Percentiles rank a stretch among this genome's conserved stretches.
These are phyloP conservation scores for Ariopsis seemanni DNA, from an alignment of 2,113 vertebrate genomes.

Conservation along the genomic window DNA sequence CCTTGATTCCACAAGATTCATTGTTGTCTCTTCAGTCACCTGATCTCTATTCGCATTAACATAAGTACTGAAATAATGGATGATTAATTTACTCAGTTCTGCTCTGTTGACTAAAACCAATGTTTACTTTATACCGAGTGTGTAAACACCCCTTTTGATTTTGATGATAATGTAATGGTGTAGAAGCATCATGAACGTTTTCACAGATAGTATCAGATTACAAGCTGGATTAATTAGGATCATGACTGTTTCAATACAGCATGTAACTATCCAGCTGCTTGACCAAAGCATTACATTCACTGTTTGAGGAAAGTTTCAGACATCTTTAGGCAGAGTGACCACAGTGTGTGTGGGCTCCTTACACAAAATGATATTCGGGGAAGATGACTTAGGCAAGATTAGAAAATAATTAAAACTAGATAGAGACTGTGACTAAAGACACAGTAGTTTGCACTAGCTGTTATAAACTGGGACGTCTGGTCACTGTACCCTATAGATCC, in stretches of 20 bases:
- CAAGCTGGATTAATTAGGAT: neutral
- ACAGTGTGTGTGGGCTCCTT: neutral
- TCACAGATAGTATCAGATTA: neutral
- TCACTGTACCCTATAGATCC: too few relatives aligned
- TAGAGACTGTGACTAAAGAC: too few relatives aligned
- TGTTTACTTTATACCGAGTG: neutral
- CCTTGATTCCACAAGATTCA: neutral
- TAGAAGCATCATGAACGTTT: neutral
- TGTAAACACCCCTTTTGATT: neutral
- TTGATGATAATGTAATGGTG: neutral
- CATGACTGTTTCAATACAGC: neutral
- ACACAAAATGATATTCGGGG: neutral
- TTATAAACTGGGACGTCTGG: too few relatives aligned
- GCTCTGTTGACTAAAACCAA: neutral
- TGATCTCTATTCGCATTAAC: neutral
- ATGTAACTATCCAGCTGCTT: neutral
- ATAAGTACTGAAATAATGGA: neutral
- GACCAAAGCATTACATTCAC: neutral
- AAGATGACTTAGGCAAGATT: neutral
- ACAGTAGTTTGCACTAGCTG: too few relatives aligned
- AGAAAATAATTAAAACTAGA: neutral
- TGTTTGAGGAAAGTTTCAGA: neutral
- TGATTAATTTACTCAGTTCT: neutral
- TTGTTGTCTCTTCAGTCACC: neutral
- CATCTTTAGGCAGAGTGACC: neutral